phyloP scores from a whole-genome alignment of 2,113 vertebrate genomes.

The Marmota monax region DNA sequence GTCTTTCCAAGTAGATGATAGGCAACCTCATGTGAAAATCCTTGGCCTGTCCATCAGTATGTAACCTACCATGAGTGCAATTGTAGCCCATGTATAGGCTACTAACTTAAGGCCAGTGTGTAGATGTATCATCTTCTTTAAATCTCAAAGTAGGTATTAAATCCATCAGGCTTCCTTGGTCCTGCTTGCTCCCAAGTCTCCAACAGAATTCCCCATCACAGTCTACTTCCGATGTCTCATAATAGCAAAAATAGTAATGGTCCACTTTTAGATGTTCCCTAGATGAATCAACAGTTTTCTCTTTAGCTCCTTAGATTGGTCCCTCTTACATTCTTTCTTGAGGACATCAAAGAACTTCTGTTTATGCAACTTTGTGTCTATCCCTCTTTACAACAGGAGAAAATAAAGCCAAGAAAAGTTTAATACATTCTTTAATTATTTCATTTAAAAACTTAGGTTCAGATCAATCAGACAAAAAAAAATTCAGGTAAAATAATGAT shows the following conservation, averaged over 20 bases:
- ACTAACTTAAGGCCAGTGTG: neutral
- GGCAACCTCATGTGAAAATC: neutral
- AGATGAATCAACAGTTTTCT: neutral
- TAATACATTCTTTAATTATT: neutral
- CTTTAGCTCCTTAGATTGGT: neutral
- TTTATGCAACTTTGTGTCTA: neutral
- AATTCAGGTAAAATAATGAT: neutral
- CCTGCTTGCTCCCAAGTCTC: neutral
- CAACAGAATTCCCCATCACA: neutral
- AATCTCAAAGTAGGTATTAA: neutral
- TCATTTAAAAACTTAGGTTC: slow-evolving; percentile 6
- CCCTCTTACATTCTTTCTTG: neutral
- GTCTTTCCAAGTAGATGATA: neutral
- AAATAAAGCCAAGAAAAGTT: neutral
- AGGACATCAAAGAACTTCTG: neutral
- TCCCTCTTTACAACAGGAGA: neutral
- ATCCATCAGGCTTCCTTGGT: neutral
- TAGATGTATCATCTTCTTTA: neutral
- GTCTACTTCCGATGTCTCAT: neutral
- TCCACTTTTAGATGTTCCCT: neutral
- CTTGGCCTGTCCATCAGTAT: neutral
- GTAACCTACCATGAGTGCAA: neutral
- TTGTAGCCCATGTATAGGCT: neutral
- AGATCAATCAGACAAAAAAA: neutral
- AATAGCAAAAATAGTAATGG: neutral